phyloP scores from a whole-genome alignment of 2,888 invertebrate species.

The Ochropleura leucogaster region DNA sequence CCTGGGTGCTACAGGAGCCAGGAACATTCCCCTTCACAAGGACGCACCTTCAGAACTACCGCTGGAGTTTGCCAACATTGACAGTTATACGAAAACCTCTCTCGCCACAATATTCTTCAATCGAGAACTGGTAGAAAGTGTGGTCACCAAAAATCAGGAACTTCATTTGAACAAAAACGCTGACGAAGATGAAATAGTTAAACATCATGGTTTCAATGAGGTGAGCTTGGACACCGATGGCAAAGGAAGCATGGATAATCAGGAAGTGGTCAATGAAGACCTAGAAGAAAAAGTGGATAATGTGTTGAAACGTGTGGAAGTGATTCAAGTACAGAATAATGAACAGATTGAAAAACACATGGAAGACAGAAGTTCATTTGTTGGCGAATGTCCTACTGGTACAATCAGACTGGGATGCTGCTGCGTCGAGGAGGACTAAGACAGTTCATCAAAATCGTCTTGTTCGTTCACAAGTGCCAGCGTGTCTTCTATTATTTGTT shows the following conservation, averaged over 20 bases:
- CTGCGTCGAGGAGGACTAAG: not conserved
- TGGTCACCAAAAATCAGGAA: not conserved
- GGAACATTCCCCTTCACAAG: conserved; percentile 12
- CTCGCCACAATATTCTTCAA: not conserved
- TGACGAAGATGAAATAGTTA: not conserved
- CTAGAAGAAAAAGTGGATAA: not conserved
- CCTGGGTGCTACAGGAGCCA: conserved; percentile 36
- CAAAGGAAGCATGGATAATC: not conserved
- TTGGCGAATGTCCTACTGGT: not conserved
- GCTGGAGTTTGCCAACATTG: not conserved
- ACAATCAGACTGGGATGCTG: not conserved
- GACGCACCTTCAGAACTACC: not conserved
- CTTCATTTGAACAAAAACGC: not conserved
- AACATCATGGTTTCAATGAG: not conserved
- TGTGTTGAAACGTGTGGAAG: not conserved
- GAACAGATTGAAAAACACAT: not conserved
- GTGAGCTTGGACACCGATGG: not conserved
- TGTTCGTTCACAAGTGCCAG: not conserved
- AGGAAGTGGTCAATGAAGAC: not conserved
- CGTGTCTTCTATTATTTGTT: no score
- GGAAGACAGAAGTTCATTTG: not conserved
- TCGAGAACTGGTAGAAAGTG: not conserved
- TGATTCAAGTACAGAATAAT: not conserved
- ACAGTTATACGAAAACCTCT: not conserved
- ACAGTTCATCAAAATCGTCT: not conserved